A percentile compares a stretch with the other conserved stretches of the same genome.
Conservation (phyloP, 2,888 invertebrate genomes). For the Pachymerium ferrugineum region DNA sequence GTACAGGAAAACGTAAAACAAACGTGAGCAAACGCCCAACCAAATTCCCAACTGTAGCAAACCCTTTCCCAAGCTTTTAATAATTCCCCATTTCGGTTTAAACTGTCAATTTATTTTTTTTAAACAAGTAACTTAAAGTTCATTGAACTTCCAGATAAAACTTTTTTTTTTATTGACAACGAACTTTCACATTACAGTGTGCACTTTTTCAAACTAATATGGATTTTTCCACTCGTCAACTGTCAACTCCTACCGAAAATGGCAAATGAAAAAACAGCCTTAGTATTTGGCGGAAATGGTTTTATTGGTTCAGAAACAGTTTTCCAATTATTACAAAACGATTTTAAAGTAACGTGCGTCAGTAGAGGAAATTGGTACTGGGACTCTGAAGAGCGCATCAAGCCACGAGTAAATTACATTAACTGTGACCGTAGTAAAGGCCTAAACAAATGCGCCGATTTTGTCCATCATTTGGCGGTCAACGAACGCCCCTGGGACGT, state of each 20-base stretch:
- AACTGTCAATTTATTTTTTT: too few relatives aligned
- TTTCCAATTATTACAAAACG: slow-evolving; percentile 43
- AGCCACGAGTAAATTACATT: slow-evolving; percentile 41
- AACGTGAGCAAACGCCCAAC: neutral
- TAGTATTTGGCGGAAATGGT: slow-evolving; percentile 51
- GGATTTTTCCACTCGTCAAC: neutral
- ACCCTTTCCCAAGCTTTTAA: neutral
- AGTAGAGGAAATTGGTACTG: slow-evolving; percentile 51
- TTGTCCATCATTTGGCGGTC: slow-evolving; percentile 39
- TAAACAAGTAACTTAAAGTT: too few relatives aligned
- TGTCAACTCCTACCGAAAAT: neutral
- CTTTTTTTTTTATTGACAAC: neutral
- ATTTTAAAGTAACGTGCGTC: slow-evolving; percentile 45
- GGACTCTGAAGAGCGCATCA: slow-evolving; percentile 44
- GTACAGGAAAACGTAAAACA: neutral
- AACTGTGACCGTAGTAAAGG: slow-evolving; percentile 46
- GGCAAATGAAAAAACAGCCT: slow-evolving; percentile 34
- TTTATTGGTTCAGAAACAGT: slow-evolving; percentile 49
- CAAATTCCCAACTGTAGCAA: neutral
- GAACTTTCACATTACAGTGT: too few relatives aligned
- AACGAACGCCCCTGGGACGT: slow-evolving; percentile 44
- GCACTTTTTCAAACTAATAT: neutral
- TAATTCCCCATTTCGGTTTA: too few relatives aligned
- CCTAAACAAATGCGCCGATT: slow-evolving; percentile 43
- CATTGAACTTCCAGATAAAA: too few relatives aligned